These are phyloP conservation scores for Corythucha ciliata DNA, from an alignment of 2,888 invertebrate genomes.

Conservation along the genomic window DNA sequence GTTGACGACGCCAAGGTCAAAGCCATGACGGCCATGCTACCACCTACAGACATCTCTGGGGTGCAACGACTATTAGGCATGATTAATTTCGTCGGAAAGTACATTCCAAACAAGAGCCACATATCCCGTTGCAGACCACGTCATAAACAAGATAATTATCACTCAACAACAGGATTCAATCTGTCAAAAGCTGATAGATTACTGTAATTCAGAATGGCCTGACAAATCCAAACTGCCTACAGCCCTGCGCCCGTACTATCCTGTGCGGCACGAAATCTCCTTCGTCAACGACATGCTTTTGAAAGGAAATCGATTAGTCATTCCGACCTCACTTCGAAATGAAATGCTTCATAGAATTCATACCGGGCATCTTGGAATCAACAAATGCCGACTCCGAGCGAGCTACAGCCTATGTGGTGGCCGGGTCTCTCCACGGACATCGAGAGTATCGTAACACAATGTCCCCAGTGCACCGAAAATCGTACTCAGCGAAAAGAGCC, in stretches of 20 bases:
- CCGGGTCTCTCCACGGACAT: slow-evolving; percentile 19
- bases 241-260: too few relatives aligned
- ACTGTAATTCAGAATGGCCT: too few relatives aligned
- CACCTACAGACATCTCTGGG: slow-evolving; percentile 15
- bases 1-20: slow-evolving; percentile 21
- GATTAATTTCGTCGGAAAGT: slow-evolving; percentile 15
- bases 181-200: too few relatives aligned
- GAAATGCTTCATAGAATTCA: slow-evolving; percentile 14
- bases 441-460: slow-evolving; percentile 7
- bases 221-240: too few relatives aligned
- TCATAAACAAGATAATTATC: too few relatives aligned
- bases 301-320: slow-evolving; percentile 1
- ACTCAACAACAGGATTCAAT: too few relatives aligned
- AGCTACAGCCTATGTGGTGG: slow-evolving; percentile 20
- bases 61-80: slow-evolving; percentile 25
- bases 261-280: slow-evolving; percentile 6
- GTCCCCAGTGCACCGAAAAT: slow-evolving; percentile 14
- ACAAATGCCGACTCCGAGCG: slow-evolving; percentile 12
- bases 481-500: slow-evolving; percentile 17
- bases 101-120: slow-evolving; percentile 22
- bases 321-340: slow-evolving; percentile 5
- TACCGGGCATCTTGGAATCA: slow-evolving; percentile 14
- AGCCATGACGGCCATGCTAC: slow-evolving; percentile 20
- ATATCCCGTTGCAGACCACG: too few relatives aligned
- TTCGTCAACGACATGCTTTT: slow-evolving; percentile 2